Evolutionary conservation across 2,113 vertebrate genomes (phyloP).

Genomic region (Embiotoca jacksoni): DNA sequence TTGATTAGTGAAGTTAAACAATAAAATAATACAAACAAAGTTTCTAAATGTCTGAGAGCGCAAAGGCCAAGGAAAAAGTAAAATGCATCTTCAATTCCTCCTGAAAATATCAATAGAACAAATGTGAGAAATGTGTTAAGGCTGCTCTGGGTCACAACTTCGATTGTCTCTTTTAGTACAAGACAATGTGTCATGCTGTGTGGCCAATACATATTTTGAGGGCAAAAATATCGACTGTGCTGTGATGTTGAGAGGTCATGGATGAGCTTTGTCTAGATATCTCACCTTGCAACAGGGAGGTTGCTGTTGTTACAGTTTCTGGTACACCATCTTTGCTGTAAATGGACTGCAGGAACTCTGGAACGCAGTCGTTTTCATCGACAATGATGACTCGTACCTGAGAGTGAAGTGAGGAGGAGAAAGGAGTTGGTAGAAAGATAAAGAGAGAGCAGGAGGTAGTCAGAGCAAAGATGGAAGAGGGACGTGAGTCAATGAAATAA

Average conservation of each 20-base stretch:
- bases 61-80: neutral
- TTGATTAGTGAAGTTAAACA: neutral
- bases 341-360: conserved; percentile 91
- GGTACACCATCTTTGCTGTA: conserved; percentile 89
- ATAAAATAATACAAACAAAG: neutral
- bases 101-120: too few relatives aligned
- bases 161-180: too few relatives aligned
- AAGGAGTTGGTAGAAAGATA: too few relatives aligned
- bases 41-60: neutral
- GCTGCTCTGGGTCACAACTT: too few relatives aligned
- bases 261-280: neutral
- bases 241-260: neutral
- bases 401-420: neutral
- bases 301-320: conserved; percentile 90
- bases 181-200: neutral
- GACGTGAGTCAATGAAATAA: neutral
- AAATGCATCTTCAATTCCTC: neutral
- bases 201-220: too few relatives aligned
- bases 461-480: neutral
- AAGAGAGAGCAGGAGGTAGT: neutral
- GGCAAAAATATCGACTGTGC: neutral
- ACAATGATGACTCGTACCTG: conserved; percentile 89
- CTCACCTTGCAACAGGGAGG: conserved; percentile 90
- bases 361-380: conserved; percentile 90
- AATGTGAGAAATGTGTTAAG: too few relatives aligned